A percentile compares a stretch with the other conserved stretches of the same genome.
These are phyloP conservation scores for Drosophila subpulchrella DNA, from an alignment of 1,140 invertebrate genomes.

Conservation along the genomic window DNA sequence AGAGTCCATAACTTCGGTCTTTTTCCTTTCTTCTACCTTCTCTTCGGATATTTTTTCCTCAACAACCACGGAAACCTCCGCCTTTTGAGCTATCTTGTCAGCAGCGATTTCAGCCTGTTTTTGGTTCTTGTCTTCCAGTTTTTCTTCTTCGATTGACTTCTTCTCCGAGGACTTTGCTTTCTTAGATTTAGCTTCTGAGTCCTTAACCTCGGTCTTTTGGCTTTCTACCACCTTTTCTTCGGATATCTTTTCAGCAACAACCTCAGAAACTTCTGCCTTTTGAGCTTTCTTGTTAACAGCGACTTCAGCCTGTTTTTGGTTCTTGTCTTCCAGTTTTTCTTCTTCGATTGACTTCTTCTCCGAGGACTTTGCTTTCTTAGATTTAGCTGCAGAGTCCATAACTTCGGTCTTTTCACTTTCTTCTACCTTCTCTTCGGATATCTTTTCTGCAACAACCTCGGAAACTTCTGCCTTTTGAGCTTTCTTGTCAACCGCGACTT, in stretches of 20 bases:
- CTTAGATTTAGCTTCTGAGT: conserved; percentile 3
- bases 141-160: conserved; percentile 17
- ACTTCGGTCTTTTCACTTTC: conserved; percentile 42
- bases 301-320: conserved; percentile 1
- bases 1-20: conserved; percentile 28
- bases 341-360: conserved; percentile 25
- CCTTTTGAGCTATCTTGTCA: background rate
- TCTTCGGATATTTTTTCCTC: conserved; percentile 3
- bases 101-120: conserved; percentile 10
- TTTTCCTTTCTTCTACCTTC: conserved; percentile 22
- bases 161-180: conserved; percentile 1
- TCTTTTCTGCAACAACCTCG: background rate
- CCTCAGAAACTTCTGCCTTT: background rate
- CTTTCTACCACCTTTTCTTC: conserved; percentile 6
- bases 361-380: conserved; percentile 1
- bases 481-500: background rate
- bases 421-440: background rate
- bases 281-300: background rate
- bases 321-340: background rate
- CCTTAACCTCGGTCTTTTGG: background rate
- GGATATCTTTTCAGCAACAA: background rate
- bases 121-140: conserved; percentile 16
- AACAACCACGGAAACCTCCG: background rate
- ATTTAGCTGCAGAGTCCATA: conserved; percentile 5
- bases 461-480: background rate